Percentiles rank a stretch among this genome's conserved stretches.
Evolutionary conservation across 2,797 vertebrate species (phyloP).

Genomic region (Scleropages formosus): DNA sequence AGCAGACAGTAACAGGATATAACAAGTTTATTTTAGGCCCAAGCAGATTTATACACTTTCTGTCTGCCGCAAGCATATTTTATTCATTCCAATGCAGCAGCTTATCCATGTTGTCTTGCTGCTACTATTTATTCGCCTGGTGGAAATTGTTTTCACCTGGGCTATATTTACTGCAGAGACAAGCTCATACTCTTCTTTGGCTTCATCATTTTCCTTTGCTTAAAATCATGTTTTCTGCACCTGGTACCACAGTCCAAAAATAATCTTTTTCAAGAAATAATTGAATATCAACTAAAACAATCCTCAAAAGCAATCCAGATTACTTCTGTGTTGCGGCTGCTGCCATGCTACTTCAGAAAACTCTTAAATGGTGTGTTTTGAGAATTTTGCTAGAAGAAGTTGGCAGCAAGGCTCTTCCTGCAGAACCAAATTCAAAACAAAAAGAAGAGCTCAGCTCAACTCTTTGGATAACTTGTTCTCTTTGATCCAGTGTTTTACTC

Average conservation of each 20-base stretch:
- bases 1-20: slow-evolving; percentile 44
- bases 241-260: background rate
- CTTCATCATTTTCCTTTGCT: background rate
- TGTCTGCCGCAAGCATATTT: slow-evolving; percentile 43
- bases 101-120: slow-evolving; percentile 44
- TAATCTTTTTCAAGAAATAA: background rate
- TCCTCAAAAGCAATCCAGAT: background rate
- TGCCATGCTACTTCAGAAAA: background rate
- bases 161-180: slow-evolving; percentile 38
- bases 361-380: background rate
- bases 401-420: background rate
- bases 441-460: too few relatives aligned
- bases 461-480: too few relatives aligned
- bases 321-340: background rate
- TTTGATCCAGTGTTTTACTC: too few relatives aligned
- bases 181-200: background rate
- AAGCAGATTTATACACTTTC: slow-evolving; percentile 49
- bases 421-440: background rate
- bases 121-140: slow-evolving; percentile 37
- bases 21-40: slow-evolving; percentile 49
- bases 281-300: background rate
- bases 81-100: slow-evolving; percentile 29
- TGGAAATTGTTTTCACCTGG: slow-evolving; percentile 43
- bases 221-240: background rate
- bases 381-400: background rate